Evolutionary conservation across 2,797 vertebrate genomes (phyloP), one percentile per base, ranked within the genome.

Genomic region (Micropoecilia bifurca): DNA sequence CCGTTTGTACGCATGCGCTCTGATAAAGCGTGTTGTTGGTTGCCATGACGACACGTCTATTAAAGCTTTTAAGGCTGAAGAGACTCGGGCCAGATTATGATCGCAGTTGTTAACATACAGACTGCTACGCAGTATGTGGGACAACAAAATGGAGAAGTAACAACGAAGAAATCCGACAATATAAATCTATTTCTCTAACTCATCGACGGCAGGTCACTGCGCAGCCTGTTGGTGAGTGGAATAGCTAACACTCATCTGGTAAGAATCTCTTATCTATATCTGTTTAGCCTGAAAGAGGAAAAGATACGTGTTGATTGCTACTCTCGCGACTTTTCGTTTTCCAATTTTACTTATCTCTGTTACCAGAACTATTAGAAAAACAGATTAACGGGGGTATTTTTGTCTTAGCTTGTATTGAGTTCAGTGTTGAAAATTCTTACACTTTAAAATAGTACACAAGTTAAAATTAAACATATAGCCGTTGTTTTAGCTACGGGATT

Each of bases 41-140:
- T 92, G 92, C 95, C 76, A 96, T 96, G 93, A 68, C 93, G 93
- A 96, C 95, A 71, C 73, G 6, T 30, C 85, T 88, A 80, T 81
- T 93, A 95, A 95, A 94, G 74, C 92, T 85, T 83, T 89, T 80
- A 91, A 82, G 6, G 81, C 83, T 74, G 83, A 6, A 79, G 83
- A 43, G 83, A 81, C 73, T 53, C 13, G 84, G 72, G 83, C 84
- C 84, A 92, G 95, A 95, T 96, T 96, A 96, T 89, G 89, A 53
- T 80, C 82, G 82, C 92, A 90, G 85, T 88, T 89, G 89, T 48
- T 78, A 68, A 78, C 75, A 69, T 20, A 20, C 83, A 72, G 63
- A 76, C 88, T 43, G 46, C 1, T 71, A 47, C 63, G 0, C 74
- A 47, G 14, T 77, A 63, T 86, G 88, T 85, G 85, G 87, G 63